Conservation (phyloP, 2,797 vertebrate genomes). For the Poeciliopsis turneri region DNA sequence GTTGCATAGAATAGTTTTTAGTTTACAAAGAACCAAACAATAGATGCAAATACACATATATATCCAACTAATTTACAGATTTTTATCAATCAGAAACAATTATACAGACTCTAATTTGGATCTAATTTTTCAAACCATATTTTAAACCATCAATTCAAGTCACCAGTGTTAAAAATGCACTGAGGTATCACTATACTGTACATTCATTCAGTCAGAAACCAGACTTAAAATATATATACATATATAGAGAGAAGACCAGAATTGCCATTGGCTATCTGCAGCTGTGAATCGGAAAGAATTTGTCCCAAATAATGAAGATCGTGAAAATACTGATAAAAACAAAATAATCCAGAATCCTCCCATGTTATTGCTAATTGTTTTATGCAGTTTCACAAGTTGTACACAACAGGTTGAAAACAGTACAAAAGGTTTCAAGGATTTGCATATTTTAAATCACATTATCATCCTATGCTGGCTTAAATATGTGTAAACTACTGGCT, state of each 20-base stretch:
- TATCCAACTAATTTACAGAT: background rate
- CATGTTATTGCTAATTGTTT: background rate
- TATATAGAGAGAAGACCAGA: background rate
- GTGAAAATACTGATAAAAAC: background rate
- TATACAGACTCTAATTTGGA: background rate
- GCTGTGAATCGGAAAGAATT: background rate
- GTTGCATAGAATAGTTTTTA: background rate
- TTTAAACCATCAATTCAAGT: background rate
- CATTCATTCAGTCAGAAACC: background rate
- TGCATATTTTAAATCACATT: background rate
- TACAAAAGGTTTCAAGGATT: background rate
- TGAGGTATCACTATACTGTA: background rate
- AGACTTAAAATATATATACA: background rate
- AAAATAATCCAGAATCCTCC: background rate
- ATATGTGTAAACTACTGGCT: background rate
- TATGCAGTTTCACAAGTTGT: background rate
- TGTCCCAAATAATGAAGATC: background rate
- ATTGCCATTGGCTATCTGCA: background rate
- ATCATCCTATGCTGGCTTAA: background rate
- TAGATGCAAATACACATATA: background rate
- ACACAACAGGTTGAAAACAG: background rate
- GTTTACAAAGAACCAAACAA: constrained; percentile 1
- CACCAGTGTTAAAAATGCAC: background rate
- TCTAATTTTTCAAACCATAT: background rate
- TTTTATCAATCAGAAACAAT: background rate